Evolutionary conservation across 2,797 vertebrate species (phyloP), one percentile per base, ranked within the genome.

Genomic region (Gobio occitaniae): DNA sequence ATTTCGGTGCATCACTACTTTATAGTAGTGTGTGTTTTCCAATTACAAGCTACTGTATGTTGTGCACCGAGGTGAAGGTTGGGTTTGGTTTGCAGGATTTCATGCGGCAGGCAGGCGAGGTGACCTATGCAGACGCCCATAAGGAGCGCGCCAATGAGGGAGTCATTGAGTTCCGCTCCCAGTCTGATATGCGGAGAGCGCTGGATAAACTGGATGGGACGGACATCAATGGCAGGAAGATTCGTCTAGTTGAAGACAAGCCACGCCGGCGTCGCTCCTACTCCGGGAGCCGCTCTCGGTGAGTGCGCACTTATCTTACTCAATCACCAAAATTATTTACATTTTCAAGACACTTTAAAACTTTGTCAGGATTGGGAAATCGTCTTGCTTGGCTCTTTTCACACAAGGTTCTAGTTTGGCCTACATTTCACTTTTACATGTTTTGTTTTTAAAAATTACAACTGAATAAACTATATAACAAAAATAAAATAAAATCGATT

Each of bases 91-190:
- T 0, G 0, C 63, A 96, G 96, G 96, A 97, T 94, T 97, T 96
- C 90, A 97, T 97, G 96, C 94, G 96, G 74, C 96, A 97, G 86
- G 97, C 96, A 84, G 97, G 97, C 72, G 97, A 97, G 90, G 97
- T 97, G 10, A 97, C 97, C 41, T 97, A 97, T 76, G 97, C 97
- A 36, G 97, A 97, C 87, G 96, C 96, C 85, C 97, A 97, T 90
- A 97, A 97, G 92, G 96, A 97, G 78, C 95, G 96, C 21, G 96
- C 96, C 82, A 97, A 97, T 9, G 96, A 97, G 90, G 96, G 97
- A 0, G 96, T 97, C 41, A 97, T 97, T 25, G 97, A 97, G 90
- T 97, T 97, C 89, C 94, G 96, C 3, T 96, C 97, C 0, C 95
- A 96, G 74, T 96, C 96, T 0, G 97, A 97, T 89, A 96, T 97